A percentile compares a stretch with the other conserved stretches of the same genome.
phyloP scores from a whole-genome alignment of 1,140 invertebrate species.

The Sinonovacula constricta region DNA sequence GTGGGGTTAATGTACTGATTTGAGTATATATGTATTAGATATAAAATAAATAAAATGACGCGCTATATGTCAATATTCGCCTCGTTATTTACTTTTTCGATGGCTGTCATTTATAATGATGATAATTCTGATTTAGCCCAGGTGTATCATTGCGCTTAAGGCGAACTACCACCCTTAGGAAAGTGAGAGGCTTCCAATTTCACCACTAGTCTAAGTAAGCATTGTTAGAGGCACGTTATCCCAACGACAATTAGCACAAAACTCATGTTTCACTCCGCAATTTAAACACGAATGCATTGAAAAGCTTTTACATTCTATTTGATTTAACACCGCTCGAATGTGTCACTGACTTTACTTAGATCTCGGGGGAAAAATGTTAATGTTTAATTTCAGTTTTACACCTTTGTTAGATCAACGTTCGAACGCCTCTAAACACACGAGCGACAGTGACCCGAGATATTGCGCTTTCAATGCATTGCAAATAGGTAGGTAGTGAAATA shows the following conservation, averaged over 20 bases:
- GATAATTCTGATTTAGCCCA: background rate
- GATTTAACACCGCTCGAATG: conserved; percentile 20
- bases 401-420: conserved; percentile 22
- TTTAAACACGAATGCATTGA: conserved; percentile 27
- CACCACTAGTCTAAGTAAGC: background rate
- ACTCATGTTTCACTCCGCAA: conserved; percentile 6
- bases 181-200: conserved; percentile 25
- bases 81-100: background rate
- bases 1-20: too few species aligned
- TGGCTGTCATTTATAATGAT: too few species aligned
- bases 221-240: conserved; percentile 40
- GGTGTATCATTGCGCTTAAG: background rate
- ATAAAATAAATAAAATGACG: background rate
- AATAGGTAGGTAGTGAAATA: too few species aligned
- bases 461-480: too few species aligned
- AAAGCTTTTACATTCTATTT: conserved; percentile 41
- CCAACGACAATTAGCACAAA: conserved; percentile 20
- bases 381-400: conserved; percentile 42
- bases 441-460: too few species aligned
- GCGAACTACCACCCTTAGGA: background rate
- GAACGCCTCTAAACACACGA: background rate
- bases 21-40: too few species aligned
- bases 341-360: conserved; percentile 49
- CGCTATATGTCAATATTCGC: background rate
- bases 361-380: conserved; percentile 31